Percentiles rank a stretch among this genome's conserved stretches.
These are phyloP conservation scores for Pammene aurita DNA, from an alignment of 2,888 invertebrate genomes.

Conservation along the genomic window DNA sequence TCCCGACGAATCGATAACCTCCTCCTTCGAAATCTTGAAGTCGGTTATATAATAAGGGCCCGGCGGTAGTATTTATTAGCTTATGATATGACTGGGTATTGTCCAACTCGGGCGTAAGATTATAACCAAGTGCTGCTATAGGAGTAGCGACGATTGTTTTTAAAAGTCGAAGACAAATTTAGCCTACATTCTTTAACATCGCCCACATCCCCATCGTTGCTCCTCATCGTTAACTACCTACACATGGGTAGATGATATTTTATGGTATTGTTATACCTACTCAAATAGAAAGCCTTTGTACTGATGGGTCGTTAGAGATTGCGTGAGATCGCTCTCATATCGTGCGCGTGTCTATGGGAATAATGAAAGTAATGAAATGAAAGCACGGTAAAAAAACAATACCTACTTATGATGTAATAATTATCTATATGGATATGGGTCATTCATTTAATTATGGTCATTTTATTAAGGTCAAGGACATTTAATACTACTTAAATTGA, in stretches of 20 bases:
- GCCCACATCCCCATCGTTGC: neutral
- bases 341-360: conserved; percentile 10
- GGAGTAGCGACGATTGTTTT: too few species aligned
- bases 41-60: too few species aligned
- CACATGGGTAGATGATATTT: conserved; percentile 6
- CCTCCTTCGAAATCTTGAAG: too few species aligned
- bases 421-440: neutral
- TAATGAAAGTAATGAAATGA: conserved; percentile 3
- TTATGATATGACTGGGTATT: too few species aligned
- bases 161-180: too few species aligned
- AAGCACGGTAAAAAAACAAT: neutral
- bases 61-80: too few species aligned
- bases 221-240: neutral
- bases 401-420: neutral
- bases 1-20: too few species aligned
- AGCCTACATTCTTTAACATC: neutral
- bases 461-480: too few species aligned
- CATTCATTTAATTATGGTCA: too few species aligned
- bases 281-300: conserved; percentile 23
- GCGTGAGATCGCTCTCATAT: conserved; percentile 27
- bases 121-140: too few species aligned
- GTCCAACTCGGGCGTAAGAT: too few species aligned
- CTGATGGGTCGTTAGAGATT: conserved; percentile 31
- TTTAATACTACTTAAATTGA: too few species aligned
- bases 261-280: conserved; percentile 37